phyloP scores from a whole-genome alignment of 2,113 vertebrate genomes.

The Pelecanus crispus region DNA sequence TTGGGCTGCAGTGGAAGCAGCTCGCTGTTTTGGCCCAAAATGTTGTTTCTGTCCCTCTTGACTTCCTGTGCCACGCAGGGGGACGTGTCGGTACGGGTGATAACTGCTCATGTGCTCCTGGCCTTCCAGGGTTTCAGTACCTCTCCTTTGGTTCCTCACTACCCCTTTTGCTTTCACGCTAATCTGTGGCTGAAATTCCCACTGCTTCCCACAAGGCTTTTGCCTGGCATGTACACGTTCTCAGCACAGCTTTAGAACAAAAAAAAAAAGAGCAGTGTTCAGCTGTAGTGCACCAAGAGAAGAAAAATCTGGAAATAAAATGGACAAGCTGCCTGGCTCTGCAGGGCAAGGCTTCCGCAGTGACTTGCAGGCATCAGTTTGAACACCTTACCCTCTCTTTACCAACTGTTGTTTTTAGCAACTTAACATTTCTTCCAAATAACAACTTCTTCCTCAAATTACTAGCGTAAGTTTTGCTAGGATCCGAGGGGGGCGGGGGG shows the following conservation, averaged over 20 bases:
- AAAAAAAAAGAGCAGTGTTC: not conserved
- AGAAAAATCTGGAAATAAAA: not conserved
- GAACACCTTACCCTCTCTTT: not conserved
- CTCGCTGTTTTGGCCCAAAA: not conserved
- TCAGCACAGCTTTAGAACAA: not conserved
- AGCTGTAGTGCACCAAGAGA: not conserved
- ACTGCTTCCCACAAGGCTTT: not conserved
- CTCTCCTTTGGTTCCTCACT: not conserved
- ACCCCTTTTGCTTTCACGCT: not conserved
- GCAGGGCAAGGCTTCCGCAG: fast-evolving
- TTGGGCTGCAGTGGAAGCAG: not conserved
- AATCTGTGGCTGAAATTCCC: not conserved
- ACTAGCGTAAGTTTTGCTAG: not conserved
- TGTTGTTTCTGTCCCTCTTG: not conserved
- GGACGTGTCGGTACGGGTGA: fast-evolving
- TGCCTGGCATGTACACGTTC: fast-evolving
- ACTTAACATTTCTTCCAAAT: not conserved
- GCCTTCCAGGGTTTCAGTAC: fast-evolving
- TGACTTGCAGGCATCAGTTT: not conserved
- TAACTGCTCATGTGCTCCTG: not conserved
- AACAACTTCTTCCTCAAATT: not conserved
- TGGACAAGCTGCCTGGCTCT: fast-evolving
- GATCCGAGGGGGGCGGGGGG: not conserved
- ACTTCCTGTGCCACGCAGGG: fast-evolving
- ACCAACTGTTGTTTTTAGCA: not conserved